Conservation (phyloP, 2,888 invertebrate genomes). For the Chaitophorus viminalis region DNA sequence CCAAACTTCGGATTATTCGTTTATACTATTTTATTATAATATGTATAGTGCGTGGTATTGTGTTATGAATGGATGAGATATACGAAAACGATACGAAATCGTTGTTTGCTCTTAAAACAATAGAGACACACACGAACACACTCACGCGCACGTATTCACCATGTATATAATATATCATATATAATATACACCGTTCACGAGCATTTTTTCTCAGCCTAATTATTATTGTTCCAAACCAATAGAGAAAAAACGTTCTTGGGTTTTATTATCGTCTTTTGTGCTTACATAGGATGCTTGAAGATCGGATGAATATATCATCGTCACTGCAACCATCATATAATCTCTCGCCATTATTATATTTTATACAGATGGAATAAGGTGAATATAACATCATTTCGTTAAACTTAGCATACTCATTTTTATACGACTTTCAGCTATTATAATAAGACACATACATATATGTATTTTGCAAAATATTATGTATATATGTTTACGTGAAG, state of each 20-base stretch:
- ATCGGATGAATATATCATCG: slow-evolving; percentile 15
- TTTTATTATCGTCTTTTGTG: slow-evolving; percentile 24
- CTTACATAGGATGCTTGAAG: slow-evolving; percentile 22
- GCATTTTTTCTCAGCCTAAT: slow-evolving; percentile 30
- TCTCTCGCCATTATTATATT: neutral
- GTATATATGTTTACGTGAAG: neutral
- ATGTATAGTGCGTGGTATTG: slow-evolving; percentile 18
- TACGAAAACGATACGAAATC: slow-evolving; percentile 53
- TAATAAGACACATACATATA: neutral
- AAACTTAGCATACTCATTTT: slow-evolving; percentile 17
- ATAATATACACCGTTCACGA: slow-evolving; percentile 7
- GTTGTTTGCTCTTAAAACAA: slow-evolving; percentile 55
- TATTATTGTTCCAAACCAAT: slow-evolving; percentile 37
- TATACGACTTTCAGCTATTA: neutral
- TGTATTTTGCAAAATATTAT: neutral
- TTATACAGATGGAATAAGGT: too few relatives aligned
- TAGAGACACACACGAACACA: neutral
- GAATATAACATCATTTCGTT: neutral
- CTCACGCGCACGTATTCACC: neutral
- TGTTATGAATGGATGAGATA: slow-evolving; percentile 48
- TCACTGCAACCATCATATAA: neutral
- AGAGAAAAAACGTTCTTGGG: slow-evolving; percentile 1
- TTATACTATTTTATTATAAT: neutral
- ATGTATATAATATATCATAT: neutral
- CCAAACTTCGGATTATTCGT: slow-evolving; percentile 26